phyloP scores from a whole-genome alignment of 2,888 invertebrate genomes.

The Tromatobia lineatoria region DNA sequence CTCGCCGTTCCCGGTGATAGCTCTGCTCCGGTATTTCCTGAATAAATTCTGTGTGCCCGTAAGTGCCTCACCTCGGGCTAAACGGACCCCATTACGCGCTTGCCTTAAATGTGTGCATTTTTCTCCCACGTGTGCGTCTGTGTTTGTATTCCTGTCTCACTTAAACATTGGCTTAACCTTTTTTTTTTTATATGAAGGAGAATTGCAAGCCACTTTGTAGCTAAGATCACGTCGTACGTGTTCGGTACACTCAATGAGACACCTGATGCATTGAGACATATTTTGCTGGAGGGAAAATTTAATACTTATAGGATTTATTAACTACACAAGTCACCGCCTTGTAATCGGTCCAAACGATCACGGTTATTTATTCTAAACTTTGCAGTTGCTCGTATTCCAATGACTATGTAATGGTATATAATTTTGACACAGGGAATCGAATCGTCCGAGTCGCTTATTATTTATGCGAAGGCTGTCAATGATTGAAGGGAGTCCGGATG shows the following conservation, averaged over 20 bases:
- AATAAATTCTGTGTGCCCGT: slow-evolving; percentile 77
- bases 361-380: slow-evolving; percentile 3
- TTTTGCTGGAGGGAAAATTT: neutral
- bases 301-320: slow-evolving; percentile 44
- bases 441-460: neutral
- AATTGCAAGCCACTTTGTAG: neutral
- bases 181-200: slow-evolving; percentile 17
- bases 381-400: neutral
- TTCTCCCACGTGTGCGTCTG: neutral
- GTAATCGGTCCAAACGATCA: neutral
- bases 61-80: slow-evolving; percentile 68
- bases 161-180: neutral
- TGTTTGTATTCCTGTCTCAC: neutral
- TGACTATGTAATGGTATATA: neutral
- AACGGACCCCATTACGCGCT: slow-evolving; percentile 50
- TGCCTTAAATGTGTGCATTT: neutral
- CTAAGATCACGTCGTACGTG: slow-evolving; percentile 45
- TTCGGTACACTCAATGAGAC: slow-evolving; percentile 38
- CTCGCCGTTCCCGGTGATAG: slow-evolving; percentile 38
- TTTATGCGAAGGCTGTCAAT: neutral
- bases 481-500: neutral
- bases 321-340: slow-evolving; percentile 16
- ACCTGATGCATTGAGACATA: neutral
- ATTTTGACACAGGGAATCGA: neutral
- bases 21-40: slow-evolving; percentile 81